A percentile compares a stretch with the other conserved stretches of the same genome.
phyloP scores from a whole-genome alignment of 2,113 vertebrate genomes.

The Polypterus bichir region DNA sequence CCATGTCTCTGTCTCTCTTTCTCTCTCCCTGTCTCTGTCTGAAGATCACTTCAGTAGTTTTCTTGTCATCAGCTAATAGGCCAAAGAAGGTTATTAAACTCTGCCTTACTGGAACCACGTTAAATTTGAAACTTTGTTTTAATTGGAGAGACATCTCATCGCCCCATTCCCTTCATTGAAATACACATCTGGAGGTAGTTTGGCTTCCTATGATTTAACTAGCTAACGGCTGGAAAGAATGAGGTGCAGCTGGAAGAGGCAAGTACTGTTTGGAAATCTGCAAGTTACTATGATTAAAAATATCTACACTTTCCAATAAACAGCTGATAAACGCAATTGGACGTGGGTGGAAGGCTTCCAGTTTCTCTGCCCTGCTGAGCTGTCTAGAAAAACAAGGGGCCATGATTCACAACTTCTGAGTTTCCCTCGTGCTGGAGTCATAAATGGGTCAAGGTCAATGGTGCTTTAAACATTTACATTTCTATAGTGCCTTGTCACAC shows the following conservation, averaged over 20 bases:
- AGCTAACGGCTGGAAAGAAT: not conserved
- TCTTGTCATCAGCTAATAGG: slow-evolving; percentile 16
- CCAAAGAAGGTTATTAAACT: slow-evolving; percentile 24
- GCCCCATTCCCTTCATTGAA: slow-evolving; percentile 41
- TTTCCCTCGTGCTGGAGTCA: no score
- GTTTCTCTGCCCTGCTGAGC: no score
- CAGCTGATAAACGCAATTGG: no score
- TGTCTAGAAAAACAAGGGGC: no score
- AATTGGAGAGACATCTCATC: slow-evolving; percentile 28
- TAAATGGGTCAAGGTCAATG: no score
- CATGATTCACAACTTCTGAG: no score
- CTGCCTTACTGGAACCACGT: slow-evolving; percentile 21
- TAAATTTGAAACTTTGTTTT: slow-evolving; percentile 42
- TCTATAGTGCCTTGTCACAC: no score
- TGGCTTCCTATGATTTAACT: not conserved
- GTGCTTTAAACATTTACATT: no score
- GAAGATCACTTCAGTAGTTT: slow-evolving; percentile 8
- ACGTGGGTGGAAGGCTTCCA: no score
- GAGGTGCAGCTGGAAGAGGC: not conserved
- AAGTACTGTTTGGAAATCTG: no score
- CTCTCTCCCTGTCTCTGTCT: slow-evolving; percentile 6
- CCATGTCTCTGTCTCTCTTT: not conserved
- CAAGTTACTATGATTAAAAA: no score
- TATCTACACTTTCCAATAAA: no score
- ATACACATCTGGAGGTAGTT: not conserved